These are phyloP conservation scores for Drosophila merina DNA, from an alignment of 2,888 invertebrate genomes.

Conservation along the genomic window DNA sequence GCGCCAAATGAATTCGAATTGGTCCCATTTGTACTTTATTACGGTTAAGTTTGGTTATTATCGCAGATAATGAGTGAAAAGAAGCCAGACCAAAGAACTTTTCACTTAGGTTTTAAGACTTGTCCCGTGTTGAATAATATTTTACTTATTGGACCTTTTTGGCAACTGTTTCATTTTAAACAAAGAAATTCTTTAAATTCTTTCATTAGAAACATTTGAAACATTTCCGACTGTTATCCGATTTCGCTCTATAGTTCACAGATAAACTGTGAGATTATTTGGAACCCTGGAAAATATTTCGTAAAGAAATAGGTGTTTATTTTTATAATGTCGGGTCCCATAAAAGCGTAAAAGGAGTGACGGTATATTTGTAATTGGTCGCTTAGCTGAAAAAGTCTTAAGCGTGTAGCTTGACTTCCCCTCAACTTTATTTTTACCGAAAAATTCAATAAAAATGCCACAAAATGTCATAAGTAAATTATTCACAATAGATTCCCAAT, in stretches of 20 bases:
- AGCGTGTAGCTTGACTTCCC: not conserved
- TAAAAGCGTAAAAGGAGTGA: slow-evolving; percentile 68
- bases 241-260: too few species aligned
- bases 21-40: slow-evolving; percentile 82
- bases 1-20: slow-evolving; percentile 78
- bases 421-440: not conserved
- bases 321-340: slow-evolving; percentile 67
- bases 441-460: slow-evolving; percentile 62
- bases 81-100: slow-evolving; percentile 12
- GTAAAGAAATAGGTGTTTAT: slow-evolving; percentile 27
- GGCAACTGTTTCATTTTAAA: slow-evolving; percentile 44
- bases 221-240: too few species aligned
- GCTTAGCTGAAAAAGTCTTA: not conserved
- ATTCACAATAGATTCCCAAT: slow-evolving; percentile 69
- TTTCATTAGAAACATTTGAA: too few species aligned
- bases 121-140: not conserved
- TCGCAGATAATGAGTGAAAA: slow-evolving; percentile 49
- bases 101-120: slow-evolving; percentile 17
- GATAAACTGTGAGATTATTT: too few species aligned
- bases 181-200: slow-evolving; percentile 53
- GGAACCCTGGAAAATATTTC: not conserved
- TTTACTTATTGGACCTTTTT: not conserved
- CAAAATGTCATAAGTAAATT: slow-evolving; percentile 73
- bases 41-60: slow-evolving; percentile 68
- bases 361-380: slow-evolving; percentile 23